These are phyloP conservation scores for Crepidodera aurea DNA, from an alignment of 2,888 invertebrate genomes.

Conservation along the genomic window DNA sequence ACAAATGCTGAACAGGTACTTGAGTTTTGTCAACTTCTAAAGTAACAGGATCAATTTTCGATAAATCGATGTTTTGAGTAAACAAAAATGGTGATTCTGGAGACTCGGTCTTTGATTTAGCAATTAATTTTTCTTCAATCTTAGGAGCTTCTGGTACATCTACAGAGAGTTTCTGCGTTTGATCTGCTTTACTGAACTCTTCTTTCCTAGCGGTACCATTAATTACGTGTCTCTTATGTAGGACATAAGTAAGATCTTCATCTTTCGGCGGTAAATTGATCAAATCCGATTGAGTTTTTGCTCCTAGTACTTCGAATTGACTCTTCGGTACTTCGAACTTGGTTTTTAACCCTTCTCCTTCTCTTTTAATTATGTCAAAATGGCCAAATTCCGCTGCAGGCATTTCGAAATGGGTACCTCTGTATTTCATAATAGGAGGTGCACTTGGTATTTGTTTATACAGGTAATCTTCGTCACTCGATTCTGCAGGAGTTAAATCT, in stretches of 20 bases:
- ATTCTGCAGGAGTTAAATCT: conserved; percentile 84
- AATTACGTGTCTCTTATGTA: conserved; percentile 86
- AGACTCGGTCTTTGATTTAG: conserved; percentile 49
- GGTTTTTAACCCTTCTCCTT: conserved; percentile 65
- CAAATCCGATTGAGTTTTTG: conserved; percentile 61
- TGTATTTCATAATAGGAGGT: conserved; percentile 74
- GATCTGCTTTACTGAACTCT: conserved; percentile 42
- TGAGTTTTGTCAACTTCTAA: conserved; percentile 74
- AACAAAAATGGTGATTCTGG: conserved; percentile 69
- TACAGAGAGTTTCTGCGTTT: conserved; percentile 61
- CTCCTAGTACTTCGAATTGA: conserved; percentile 71
- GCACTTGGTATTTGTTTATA: conserved; percentile 78
- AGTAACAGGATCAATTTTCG: conserved; percentile 77
- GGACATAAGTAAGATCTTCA: conserved; percentile 83
- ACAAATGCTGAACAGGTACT: conserved; percentile 68
- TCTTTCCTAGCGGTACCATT: conserved; percentile 77
- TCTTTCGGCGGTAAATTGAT: conserved; percentile 63
- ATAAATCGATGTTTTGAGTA: conserved; percentile 78
- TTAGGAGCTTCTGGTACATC: conserved; percentile 52
- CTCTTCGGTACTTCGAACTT: conserved; percentile 77
- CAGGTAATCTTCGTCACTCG: conserved; percentile 83
- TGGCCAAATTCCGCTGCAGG: conserved; percentile 67
- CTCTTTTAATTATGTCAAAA: conserved; percentile 68
- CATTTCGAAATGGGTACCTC: conserved; percentile 59
- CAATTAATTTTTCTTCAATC: conserved; percentile 48